A percentile compares a stretch with the other conserved stretches of the same genome.
Conservation (phyloP, 1,140 invertebrate genomes). For the Ceratitis capitata region DNA sequence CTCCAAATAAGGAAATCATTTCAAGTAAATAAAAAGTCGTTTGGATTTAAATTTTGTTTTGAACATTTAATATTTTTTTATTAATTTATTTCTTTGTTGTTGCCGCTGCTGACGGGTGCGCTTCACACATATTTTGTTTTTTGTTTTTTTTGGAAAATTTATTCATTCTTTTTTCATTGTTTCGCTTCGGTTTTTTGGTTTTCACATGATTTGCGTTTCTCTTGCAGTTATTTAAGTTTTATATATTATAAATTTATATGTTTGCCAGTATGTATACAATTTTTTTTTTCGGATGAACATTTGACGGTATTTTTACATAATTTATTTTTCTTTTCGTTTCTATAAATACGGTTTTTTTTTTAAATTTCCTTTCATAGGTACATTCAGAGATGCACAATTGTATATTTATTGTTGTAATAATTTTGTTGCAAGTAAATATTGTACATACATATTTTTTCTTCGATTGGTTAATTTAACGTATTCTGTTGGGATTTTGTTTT, state of each 20-base stretch:
- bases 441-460: conserved; percentile 43
- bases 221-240: background rate
- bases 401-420: background rate
- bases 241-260: background rate
- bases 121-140: too few relatives aligned
- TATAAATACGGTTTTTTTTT: background rate
- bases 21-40: conserved; percentile 44
- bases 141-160: conserved; percentile 14
- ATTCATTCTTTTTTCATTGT: conserved; percentile 41
- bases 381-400: background rate
- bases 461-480: conserved; percentile 12
- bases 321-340: background rate
- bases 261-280: background rate
- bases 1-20: too few relatives aligned
- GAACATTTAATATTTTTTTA: conserved; percentile 61
- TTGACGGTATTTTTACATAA: background rate
- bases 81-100: conserved; percentile 48
- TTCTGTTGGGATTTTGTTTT: conserved; percentile 30
- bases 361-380: too few relatives aligned
- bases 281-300: background rate
- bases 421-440: background rate
- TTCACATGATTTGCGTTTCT: background rate
- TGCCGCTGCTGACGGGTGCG: conserved; percentile 15
- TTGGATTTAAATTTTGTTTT: conserved; percentile 55
- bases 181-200: background rate